These are phyloP conservation scores for Myotis daubentonii DNA, from an alignment of 2,797 vertebrate species.

Conservation along the genomic window DNA sequence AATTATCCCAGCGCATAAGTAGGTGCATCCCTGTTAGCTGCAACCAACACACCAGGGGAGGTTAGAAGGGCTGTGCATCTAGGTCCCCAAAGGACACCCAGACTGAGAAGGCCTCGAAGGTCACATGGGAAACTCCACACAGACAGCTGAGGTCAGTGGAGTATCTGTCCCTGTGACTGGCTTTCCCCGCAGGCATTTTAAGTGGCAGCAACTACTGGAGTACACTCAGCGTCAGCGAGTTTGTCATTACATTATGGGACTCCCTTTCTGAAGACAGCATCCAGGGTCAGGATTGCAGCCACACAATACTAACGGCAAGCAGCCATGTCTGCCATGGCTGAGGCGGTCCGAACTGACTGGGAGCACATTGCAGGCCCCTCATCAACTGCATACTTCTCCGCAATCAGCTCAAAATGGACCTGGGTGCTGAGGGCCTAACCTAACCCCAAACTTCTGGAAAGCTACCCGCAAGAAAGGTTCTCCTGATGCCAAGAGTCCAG, in stretches of 20 bases:
- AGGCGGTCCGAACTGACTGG: background rate
- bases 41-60: background rate
- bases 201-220: background rate
- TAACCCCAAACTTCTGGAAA: background rate
- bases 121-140: background rate
- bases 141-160: background rate
- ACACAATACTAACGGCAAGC: background rate
- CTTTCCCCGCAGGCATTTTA: background rate
- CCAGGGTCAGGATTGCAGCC: background rate
- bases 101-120: background rate
- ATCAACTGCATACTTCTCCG: background rate
- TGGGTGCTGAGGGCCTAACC: background rate
- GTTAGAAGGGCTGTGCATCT: background rate
- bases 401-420: background rate
- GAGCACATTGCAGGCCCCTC: rapidly evolving
- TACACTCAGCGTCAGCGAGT: background rate
- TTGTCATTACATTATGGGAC: background rate
- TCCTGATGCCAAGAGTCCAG: background rate
- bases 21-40: background rate
- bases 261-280: background rate
- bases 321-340: rapidly evolving
- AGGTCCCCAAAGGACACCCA: background rate
- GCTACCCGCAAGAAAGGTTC: background rate
- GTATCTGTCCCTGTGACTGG: rapidly evolving
- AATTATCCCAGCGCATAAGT: background rate